Percentiles rank a stretch among this genome's conserved stretches.
These are phyloP conservation scores for Priapulus caudatus DNA, from an alignment of 2,888 invertebrate species.

Conservation along the genomic window DNA sequence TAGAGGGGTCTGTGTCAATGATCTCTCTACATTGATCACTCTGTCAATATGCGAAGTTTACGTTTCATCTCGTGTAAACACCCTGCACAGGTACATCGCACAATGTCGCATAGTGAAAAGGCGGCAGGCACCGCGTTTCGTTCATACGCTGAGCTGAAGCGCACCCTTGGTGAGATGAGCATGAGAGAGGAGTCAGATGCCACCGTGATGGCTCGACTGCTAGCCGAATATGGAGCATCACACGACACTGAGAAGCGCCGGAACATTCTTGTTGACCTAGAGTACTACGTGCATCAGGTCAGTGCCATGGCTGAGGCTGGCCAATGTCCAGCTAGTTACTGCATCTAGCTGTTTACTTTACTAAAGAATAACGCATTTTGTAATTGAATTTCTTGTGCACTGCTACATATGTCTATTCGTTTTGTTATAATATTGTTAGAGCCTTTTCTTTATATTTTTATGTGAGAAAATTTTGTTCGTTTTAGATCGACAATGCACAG, in stretches of 20 bases:
- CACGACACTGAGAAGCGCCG: conserved; percentile 38
- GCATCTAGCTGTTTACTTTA: not conserved
- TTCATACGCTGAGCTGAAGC: conserved; percentile 51
- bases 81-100: no score
- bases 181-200: conserved; percentile 53
- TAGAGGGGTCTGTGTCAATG: no score
- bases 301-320: conserved; percentile 2
- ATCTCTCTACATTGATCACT: no score
- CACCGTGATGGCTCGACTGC: conserved; percentile 49
- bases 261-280: conserved; percentile 47
- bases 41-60: no score
- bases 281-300: conserved; percentile 58
- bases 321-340: no score
- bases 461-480: no score
- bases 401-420: no score
- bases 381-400: not conserved
- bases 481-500: conserved; percentile 54
- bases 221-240: conserved; percentile 39
- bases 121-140: no score
- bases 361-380: not conserved
- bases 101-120: no score
- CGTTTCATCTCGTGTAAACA: no score
- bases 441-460: no score
- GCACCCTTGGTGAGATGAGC: conserved; percentile 50
- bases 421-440: no score